A percentile compares a stretch with the other conserved stretches of the same genome.
phyloP scores from a whole-genome alignment of 2,113 vertebrate species.

The Hassar affinis region DNA sequence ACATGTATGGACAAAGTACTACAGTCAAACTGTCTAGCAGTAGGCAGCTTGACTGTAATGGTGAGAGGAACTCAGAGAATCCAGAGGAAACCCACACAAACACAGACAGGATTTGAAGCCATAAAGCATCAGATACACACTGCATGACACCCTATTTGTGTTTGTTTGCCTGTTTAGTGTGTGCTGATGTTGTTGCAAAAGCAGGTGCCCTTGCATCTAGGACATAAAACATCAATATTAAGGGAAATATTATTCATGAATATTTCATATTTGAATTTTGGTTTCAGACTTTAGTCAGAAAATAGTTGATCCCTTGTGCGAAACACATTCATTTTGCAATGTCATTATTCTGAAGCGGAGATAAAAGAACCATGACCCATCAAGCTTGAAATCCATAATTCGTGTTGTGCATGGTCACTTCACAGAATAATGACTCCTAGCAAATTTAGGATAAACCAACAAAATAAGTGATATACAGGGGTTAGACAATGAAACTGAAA shows the following conservation, averaged over 20 bases:
- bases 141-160: not conserved
- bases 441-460: not conserved
- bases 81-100: not conserved
- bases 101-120: not conserved
- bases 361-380: not conserved
- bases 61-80: not conserved
- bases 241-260: not conserved
- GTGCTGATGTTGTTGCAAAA: not conserved
- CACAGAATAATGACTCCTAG: conserved; percentile 3
- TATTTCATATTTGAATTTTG: conserved; percentile 7
- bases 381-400: conserved; percentile 24
- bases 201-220: not conserved
- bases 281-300: not conserved
- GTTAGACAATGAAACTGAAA: too few relatives aligned
- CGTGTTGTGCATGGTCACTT: not conserved
- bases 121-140: not conserved
- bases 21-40: too few relatives aligned
- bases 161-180: not conserved
- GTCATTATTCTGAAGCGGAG: conserved; percentile 16
- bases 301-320: not conserved
- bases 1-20: too few relatives aligned
- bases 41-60: too few relatives aligned
- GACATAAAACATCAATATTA: not conserved
- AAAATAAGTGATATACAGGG: not conserved
- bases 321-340: not conserved